Percentiles rank a stretch among this genome's conserved stretches.
Conservation (phyloP, 1,140 invertebrate species). For the Drosophila subobscura region DNA sequence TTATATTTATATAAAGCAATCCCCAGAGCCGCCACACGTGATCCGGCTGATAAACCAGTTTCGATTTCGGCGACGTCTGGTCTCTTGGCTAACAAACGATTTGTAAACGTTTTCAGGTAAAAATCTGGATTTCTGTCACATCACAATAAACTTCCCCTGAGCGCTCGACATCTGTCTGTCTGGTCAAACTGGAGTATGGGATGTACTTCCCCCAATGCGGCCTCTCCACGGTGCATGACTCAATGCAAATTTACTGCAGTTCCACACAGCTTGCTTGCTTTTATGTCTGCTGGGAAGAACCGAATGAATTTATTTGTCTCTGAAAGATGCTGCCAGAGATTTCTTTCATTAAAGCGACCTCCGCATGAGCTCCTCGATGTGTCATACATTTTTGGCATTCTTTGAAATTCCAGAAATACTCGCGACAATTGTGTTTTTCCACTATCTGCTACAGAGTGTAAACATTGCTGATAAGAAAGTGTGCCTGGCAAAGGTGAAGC, state of each 20-base stretch:
- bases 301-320: slow-evolving; percentile 8
- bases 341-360: too few species aligned
- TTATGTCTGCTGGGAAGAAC: slow-evolving; percentile 29
- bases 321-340: too few species aligned
- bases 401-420: slow-evolving; percentile 21
- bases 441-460: slow-evolving; percentile 4
- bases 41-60: slow-evolving; percentile 45
- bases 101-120: slow-evolving; percentile 30
- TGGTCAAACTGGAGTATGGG: slow-evolving; percentile 34
- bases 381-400: slow-evolving; percentile 10
- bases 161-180: slow-evolving; percentile 4
- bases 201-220: slow-evolving; percentile 31
- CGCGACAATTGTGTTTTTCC: slow-evolving; percentile 25
- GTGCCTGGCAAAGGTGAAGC: not conserved
- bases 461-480: slow-evolving; percentile 24
- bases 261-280: slow-evolving; percentile 13
- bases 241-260: slow-evolving; percentile 14
- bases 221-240: slow-evolving; percentile 23
- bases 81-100: slow-evolving; percentile 42
- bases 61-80: slow-evolving; percentile 15
- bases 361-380: too few species aligned
- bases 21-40: slow-evolving; percentile 28
- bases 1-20: slow-evolving; percentile 19
- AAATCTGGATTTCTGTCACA: slow-evolving; percentile 39
- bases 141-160: slow-evolving; percentile 2